These are phyloP conservation scores for Passerina amoena DNA, from an alignment of 2,113 vertebrate genomes.

Conservation along the genomic window DNA sequence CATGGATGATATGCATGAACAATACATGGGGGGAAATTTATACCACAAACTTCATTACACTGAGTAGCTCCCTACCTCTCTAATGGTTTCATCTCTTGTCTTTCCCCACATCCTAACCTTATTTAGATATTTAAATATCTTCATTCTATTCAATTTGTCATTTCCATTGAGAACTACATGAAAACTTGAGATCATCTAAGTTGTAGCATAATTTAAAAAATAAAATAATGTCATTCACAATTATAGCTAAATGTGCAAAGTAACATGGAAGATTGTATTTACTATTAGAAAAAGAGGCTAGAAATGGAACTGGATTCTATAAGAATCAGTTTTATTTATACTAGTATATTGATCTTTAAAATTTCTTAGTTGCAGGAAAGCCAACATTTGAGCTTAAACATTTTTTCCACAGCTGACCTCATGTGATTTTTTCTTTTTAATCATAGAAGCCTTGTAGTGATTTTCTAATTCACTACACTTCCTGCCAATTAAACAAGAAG, in stretches of 20 bases:
- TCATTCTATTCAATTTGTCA: neutral
- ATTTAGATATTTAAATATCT: neutral
- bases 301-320: neutral
- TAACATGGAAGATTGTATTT: neutral
- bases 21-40: neutral
- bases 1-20: neutral
- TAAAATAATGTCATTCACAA: neutral
- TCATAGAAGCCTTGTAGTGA: neutral
- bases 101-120: neutral
- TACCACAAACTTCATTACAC: neutral
- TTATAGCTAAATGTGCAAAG: neutral
- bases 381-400: neutral
- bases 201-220: neutral
- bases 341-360: neutral
- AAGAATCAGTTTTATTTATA: neutral
- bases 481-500: neutral
- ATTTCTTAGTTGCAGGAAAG: neutral
- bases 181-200: neutral
- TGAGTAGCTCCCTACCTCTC: neutral
- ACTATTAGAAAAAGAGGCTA: neutral
- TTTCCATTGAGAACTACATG: neutral
- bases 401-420: neutral
- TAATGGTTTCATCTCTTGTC: neutral
- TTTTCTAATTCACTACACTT: neutral
- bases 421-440: neutral